Evolutionary conservation across 1,140 invertebrate species (phyloP).

Genomic region (Drosophila ercepeae): DNA sequence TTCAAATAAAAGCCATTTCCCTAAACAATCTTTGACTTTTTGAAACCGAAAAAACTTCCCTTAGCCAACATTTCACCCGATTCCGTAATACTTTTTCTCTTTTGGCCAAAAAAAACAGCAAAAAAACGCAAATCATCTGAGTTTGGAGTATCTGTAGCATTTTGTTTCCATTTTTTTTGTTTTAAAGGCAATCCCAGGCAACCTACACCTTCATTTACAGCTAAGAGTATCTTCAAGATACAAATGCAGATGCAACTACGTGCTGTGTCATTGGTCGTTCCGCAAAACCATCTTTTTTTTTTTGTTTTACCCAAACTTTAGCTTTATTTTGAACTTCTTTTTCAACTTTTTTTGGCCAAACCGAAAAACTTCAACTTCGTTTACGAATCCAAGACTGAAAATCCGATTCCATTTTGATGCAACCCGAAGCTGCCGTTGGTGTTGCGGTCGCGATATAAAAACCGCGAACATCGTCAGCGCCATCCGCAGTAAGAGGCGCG

Average conservation of each 20-base stretch:
- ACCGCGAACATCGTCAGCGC: slow-evolving; percentile 64
- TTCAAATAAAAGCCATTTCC: no score
- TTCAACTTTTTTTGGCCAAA: neutral
- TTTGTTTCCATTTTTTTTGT: slow-evolving; percentile 36
- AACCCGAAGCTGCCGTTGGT: slow-evolving; percentile 49
- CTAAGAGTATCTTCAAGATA: neutral
- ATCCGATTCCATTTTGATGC: slow-evolving; percentile 50
- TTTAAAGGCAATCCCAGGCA: slow-evolving; percentile 43
- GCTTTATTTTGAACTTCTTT: neutral
- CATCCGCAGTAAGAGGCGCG: slow-evolving; percentile 73
- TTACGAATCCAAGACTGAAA: slow-evolving; percentile 12
- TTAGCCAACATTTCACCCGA: neutral
- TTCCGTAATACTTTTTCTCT: neutral
- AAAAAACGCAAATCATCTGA: neutral
- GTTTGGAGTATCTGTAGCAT: neutral
- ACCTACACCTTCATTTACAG: slow-evolving; percentile 67
- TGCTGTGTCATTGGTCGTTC: slow-evolving; percentile 60
- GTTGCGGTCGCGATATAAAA: slow-evolving; percentile 61
- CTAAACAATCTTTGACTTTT: neutral
- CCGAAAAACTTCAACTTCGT: neutral
- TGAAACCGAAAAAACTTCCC: neutral
- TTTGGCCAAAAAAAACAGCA: neutral
- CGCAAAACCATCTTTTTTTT: neutral
- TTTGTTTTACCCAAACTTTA: neutral
- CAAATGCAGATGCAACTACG: slow-evolving; percentile 14